Evolutionary conservation across 2,113 vertebrate genomes (phyloP).

Genomic region (Micronycteris hirsuta): DNA sequence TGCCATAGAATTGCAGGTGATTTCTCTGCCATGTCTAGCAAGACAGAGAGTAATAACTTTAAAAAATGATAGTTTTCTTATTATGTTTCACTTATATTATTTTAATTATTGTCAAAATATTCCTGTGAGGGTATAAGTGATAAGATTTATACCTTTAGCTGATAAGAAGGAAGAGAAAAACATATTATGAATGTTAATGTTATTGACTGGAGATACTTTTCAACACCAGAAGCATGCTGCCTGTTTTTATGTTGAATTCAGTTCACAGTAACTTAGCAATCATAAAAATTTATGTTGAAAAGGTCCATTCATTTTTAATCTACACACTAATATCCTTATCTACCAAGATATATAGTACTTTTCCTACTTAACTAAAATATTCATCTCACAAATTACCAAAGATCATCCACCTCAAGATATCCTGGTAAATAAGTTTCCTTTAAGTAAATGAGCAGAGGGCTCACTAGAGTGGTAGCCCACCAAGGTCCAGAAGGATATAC

Average conservation of each 20-base stretch:
- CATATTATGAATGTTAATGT: background rate
- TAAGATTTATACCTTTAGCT: background rate
- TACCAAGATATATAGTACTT: background rate
- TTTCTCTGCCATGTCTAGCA: background rate
- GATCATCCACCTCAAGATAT: background rate
- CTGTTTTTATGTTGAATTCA: background rate
- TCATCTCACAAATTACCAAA: background rate
- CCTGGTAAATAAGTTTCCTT: background rate
- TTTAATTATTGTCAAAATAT: background rate
- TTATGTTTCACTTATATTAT: background rate
- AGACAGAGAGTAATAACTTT: background rate
- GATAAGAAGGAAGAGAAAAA: background rate
- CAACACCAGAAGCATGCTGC: background rate
- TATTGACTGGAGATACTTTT: background rate
- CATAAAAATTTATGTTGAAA: background rate
- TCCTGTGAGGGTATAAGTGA: background rate
- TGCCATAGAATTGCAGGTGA: background rate
- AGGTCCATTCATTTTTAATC: background rate
- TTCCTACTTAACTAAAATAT: background rate
- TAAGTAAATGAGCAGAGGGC: background rate
- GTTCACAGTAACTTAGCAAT: background rate
- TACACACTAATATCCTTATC: background rate
- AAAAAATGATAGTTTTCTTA: background rate
- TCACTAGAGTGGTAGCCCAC: background rate
- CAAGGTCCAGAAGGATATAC: background rate